Evolutionary conservation across 2,797 vertebrate species (phyloP).

Genomic region (Phataginus tricuspis): DNA sequence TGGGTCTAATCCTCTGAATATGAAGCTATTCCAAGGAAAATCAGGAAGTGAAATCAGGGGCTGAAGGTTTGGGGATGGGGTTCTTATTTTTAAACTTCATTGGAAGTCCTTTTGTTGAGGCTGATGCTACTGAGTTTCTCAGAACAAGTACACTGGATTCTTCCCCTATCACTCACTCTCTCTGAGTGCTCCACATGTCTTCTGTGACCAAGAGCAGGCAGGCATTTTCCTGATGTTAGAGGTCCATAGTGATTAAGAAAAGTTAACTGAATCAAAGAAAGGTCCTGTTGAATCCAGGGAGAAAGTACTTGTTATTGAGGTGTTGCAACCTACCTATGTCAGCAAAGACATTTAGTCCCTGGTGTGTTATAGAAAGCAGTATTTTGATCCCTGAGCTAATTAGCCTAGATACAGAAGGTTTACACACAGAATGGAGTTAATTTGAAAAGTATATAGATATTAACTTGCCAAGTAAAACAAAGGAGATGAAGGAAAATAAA

Average conservation of each 20-base stretch:
- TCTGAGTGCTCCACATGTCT: not conserved
- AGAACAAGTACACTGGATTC: not conserved
- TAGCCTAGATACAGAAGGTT: not conserved
- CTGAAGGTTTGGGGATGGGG: not conserved
- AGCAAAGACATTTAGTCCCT: not conserved
- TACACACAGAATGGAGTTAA: constrained; percentile 11
- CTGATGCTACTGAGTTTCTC: not conserved
- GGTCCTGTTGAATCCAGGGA: not conserved
- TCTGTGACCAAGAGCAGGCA: constrained; percentile 3
- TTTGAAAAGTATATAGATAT: constrained; percentile 14
- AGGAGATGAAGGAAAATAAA: constrained; percentile 27
- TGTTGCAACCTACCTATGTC: not conserved
- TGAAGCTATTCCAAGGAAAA: constrained; percentile 18
- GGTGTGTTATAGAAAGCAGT: not conserved
- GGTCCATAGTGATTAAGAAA: not conserved
- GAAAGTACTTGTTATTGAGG: constrained; percentile 30
- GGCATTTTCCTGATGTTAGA: constrained; percentile 54
- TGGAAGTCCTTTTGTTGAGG: constrained; percentile 28
- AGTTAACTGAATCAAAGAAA: not conserved
- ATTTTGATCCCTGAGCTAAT: constrained; percentile 37
- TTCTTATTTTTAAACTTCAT: constrained; percentile 30
- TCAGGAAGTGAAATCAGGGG: not conserved
- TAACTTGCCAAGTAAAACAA: constrained; percentile 52
- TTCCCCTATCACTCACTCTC: not conserved
- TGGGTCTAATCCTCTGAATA: constrained; percentile 2